Percentiles rank a stretch among this genome's conserved stretches.
Conservation (phyloP, 2,797 vertebrate genomes). For the Pangasius sanitwongsei region DNA sequence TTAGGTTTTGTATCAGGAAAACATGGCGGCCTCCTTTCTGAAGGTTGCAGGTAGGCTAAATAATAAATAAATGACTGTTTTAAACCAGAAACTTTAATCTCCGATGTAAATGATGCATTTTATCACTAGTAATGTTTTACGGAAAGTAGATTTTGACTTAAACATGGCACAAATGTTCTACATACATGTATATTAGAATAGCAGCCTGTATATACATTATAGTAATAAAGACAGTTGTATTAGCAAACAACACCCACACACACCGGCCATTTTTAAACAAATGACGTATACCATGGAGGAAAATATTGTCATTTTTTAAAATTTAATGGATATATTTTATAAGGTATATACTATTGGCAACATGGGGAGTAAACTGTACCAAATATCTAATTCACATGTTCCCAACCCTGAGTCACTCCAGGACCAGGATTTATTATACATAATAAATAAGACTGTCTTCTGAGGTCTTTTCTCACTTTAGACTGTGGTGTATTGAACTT, state of each 20-base stretch:
- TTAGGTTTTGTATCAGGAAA: conserved; percentile 46
- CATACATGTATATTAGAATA: neutral
- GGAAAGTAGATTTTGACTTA: neutral
- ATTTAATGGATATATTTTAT: neutral
- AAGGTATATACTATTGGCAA: neutral
- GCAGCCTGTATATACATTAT: neutral
- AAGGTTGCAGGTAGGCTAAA: conserved; percentile 77
- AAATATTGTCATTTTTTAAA: neutral
- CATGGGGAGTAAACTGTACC: neutral
- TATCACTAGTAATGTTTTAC: neutral
- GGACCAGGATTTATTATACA: neutral
- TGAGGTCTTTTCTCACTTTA: neutral
- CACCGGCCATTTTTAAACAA: neutral
- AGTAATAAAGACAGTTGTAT: neutral
- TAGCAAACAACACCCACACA: neutral
- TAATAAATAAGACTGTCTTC: neutral
- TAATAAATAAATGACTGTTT: neutral
- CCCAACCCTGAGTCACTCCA: neutral
- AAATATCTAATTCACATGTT: neutral
- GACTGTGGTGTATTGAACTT: neutral
- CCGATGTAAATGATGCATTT: neutral
- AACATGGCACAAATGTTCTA: neutral
- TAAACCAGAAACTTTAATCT: neutral
- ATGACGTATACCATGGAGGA: neutral
- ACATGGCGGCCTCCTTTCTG: conserved; percentile 76